Evolutionary conservation across 2,113 vertebrate genomes (phyloP).

Genomic region (Lycocorax pyrrhopterus): DNA sequence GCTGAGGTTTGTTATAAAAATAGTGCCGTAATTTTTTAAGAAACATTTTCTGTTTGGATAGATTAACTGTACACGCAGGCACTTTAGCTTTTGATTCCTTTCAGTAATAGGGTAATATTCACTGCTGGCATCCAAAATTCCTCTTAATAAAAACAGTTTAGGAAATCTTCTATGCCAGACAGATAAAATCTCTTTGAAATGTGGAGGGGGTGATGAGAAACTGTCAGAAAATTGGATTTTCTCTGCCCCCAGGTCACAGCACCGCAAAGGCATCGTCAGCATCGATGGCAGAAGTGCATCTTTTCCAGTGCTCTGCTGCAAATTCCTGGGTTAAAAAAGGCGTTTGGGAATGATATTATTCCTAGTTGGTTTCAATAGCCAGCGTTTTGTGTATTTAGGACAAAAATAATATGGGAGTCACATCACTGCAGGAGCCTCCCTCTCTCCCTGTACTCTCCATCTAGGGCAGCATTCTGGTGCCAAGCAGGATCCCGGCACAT

Average conservation of each 20-base stretch:
- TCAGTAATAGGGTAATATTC: constrained; percentile 49
- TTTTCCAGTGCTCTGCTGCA: not conserved
- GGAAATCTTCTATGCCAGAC: constrained; percentile 1
- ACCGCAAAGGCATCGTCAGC: fast-evolving
- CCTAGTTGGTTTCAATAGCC: not conserved
- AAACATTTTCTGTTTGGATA: constrained; percentile 67
- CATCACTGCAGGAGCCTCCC: fast-evolving
- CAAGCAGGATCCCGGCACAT: fast-evolving
- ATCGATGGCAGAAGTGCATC: not conserved
- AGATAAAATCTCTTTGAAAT: constrained; percentile 36
- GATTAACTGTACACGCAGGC: constrained; percentile 66
- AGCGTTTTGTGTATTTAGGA: fast-evolving
- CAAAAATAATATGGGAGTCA: fast-evolving
- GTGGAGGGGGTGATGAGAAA: not conserved
- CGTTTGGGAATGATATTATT: not conserved
- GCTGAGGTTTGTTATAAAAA: constrained; percentile 63
- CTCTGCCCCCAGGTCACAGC: not conserved
- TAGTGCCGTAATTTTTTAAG: constrained; percentile 54
- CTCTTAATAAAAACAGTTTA: constrained; percentile 18
- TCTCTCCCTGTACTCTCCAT: not conserved
- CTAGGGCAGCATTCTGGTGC: not conserved
- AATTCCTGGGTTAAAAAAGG: not conserved
- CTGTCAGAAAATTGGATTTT: not conserved
- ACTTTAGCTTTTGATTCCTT: constrained; percentile 66
- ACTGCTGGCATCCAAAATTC: constrained; percentile 29